Percentiles rank a stretch among this genome's conserved stretches.
phyloP scores from a whole-genome alignment of 2,797 vertebrate species.

The Galago senegalensis region DNA sequence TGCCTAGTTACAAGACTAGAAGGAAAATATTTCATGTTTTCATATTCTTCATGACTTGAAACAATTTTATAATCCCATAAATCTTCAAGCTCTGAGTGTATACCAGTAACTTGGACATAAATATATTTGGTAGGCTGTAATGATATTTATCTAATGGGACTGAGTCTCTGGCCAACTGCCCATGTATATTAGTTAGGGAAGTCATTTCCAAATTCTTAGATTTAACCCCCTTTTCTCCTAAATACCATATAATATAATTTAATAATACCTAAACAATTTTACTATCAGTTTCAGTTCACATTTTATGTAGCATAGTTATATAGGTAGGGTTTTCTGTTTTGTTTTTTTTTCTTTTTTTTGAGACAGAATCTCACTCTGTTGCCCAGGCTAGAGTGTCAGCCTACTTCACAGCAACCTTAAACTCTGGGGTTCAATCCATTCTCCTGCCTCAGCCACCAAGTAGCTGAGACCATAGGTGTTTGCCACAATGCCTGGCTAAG shows the following conservation, averaged over 20 bases:
- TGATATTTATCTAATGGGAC: constrained; percentile 72
- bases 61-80: constrained; percentile 74
- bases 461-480: too few relatives aligned
- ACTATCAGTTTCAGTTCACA: background rate
- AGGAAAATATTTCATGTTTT: constrained; percentile 67
- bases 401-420: too few relatives aligned
- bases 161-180: constrained; percentile 57
- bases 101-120: constrained; percentile 67
- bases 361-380: too few relatives aligned
- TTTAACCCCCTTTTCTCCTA: constrained; percentile 54
- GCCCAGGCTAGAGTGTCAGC: too few relatives aligned
- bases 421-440: too few relatives aligned
- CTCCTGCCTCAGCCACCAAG: too few relatives aligned
- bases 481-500: too few relatives aligned
- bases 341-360: too few relatives aligned
- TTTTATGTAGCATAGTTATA: constrained; percentile 3
- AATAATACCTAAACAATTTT: background rate
- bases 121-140: constrained; percentile 68
- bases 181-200: constrained; percentile 21
- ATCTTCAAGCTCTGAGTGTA: constrained; percentile 65
- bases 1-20: constrained; percentile 56
- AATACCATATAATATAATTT: background rate
- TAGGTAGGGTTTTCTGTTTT: background rate
- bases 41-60: constrained; percentile 68
- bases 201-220: background rate